A percentile compares a stretch with the other conserved stretches of the same genome.
Conservation (phyloP, 2,888 invertebrate species). For the Lydus trimaculatus region DNA sequence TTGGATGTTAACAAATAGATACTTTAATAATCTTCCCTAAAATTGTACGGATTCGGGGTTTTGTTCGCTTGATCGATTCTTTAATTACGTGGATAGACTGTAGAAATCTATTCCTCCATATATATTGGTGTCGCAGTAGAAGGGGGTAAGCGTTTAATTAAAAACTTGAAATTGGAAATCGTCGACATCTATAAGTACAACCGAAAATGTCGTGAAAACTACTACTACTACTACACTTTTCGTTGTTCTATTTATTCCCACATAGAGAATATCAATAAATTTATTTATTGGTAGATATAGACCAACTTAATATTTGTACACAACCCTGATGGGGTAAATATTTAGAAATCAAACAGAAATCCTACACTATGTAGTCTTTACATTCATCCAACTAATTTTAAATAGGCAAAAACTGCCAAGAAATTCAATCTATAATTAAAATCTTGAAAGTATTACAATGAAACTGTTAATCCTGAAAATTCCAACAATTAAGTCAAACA, state of each 20-base stretch:
- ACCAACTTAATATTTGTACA: background rate
- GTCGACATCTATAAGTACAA: background rate
- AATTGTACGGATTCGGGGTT: constrained; percentile 35
- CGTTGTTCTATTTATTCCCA: no score
- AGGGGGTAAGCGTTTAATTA: constrained; percentile 25
- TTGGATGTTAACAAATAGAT: background rate
- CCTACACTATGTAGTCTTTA: background rate
- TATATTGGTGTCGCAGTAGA: constrained; percentile 18
- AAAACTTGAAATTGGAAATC: constrained; percentile 22
- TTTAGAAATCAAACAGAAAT: background rate
- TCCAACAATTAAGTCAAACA: no score
- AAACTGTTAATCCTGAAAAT: background rate
- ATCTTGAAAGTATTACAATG: background rate
- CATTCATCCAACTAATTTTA: background rate
- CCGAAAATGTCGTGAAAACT: background rate
- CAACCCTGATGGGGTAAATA: background rate
- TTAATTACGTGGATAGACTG: constrained; percentile 45
- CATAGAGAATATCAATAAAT: background rate
- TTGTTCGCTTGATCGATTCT: constrained; percentile 45
- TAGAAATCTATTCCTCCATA: constrained; percentile 36
- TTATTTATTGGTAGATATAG: background rate
- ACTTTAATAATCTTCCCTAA: constrained; percentile 30
- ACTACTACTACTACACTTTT: background rate
- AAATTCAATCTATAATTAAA: background rate
- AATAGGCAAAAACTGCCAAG: background rate